Percentiles rank a stretch among this genome's conserved stretches.
Conservation (phyloP, 2,113 vertebrate genomes). For the Neodon shergylaensis region DNA sequence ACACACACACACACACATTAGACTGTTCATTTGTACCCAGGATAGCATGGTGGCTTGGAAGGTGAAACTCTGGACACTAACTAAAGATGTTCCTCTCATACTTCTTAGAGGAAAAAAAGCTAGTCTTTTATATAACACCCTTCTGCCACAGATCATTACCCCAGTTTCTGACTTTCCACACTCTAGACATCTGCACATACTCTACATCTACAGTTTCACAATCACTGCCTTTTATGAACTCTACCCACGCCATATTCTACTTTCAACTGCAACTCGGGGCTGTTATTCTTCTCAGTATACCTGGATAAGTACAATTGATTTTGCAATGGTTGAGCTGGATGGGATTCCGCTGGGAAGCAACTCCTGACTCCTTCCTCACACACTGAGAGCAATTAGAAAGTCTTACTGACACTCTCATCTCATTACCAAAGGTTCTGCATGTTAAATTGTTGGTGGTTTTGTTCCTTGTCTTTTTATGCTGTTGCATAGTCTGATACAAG, state of each 20-base stretch:
- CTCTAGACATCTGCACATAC: not conserved
- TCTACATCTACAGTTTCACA: not conserved
- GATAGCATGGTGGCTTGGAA: not conserved
- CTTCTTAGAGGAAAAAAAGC: not conserved
- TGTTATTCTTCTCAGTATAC: not conserved
- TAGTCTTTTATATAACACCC: not conserved
- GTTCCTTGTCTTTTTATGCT: not conserved
- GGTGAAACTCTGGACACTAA: not conserved
- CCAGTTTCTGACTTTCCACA: not conserved
- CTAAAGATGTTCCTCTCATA: not conserved
- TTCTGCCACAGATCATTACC: not conserved
- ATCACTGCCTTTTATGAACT: not conserved
- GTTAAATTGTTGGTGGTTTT: not conserved
- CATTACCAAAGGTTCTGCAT: not conserved
- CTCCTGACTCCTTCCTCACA: not conserved
- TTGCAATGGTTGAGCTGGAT: not conserved
- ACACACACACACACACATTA: not conserved
- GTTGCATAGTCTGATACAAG: not conserved
- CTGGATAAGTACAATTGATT: not conserved
- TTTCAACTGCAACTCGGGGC: not conserved
- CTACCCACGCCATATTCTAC: not conserved
- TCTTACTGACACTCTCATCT: not conserved
- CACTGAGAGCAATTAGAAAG: not conserved
- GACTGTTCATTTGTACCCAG: not conserved
- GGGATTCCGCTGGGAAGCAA: not conserved